Evolutionary conservation across 1,140 invertebrate genomes (phyloP).

Genomic region (Aphaenogaster floridana): DNA sequence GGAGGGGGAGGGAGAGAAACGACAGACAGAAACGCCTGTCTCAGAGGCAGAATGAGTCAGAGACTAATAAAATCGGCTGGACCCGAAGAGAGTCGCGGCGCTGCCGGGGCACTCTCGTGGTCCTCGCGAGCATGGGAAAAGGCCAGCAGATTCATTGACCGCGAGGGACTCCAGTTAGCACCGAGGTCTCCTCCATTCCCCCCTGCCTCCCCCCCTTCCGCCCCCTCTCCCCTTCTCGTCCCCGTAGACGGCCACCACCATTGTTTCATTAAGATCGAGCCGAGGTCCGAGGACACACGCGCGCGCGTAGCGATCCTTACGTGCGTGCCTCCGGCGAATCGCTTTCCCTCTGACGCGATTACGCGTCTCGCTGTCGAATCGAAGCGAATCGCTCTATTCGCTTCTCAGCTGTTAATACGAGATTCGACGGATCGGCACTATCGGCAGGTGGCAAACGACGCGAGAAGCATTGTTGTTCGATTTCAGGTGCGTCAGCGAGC

Average conservation of each 20-base stretch:
- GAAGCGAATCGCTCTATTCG: constrained; percentile 32
- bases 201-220: constrained; percentile 19
- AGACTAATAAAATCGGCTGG: constrained; percentile 79
- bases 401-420: constrained; percentile 6
- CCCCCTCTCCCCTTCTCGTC: constrained; percentile 24
- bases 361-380: constrained; percentile 52
- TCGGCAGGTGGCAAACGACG: neutral
- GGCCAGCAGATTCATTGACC: constrained; percentile 83
- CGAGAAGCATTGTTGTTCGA: neutral
- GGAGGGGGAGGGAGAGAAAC: neutral
- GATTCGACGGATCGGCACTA: neutral
- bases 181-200: constrained; percentile 64
- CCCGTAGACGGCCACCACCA: constrained; percentile 51
- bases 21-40: constrained; percentile 35
- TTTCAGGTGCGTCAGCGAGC: neutral
- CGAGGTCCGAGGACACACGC: constrained; percentile 60
- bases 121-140: constrained; percentile 81
- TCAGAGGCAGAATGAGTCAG: constrained; percentile 77
- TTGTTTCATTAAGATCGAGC: constrained; percentile 78
- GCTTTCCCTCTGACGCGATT: constrained; percentile 58
- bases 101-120: constrained; percentile 65
- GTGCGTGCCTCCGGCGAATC: constrained; percentile 54
- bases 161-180: constrained; percentile 72
- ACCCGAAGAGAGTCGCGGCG: constrained; percentile 66
- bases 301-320: constrained; percentile 45